These are phyloP conservation scores for Chromobotia macracanthus DNA, from an alignment of 2,797 vertebrate genomes.

Conservation along the genomic window DNA sequence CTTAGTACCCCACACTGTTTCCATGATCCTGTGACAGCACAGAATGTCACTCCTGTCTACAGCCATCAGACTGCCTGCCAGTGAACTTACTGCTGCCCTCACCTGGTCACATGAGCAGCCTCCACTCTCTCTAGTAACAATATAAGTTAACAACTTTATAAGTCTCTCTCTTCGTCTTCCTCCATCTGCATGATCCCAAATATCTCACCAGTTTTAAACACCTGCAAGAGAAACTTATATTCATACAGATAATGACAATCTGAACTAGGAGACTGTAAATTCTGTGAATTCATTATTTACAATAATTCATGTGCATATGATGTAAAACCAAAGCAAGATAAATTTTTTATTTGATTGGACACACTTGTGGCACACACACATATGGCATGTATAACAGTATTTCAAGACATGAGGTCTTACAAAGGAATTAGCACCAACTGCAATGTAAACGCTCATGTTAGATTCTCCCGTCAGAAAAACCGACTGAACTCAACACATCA, in stretches of 20 bases:
- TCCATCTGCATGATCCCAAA: conserved; percentile 90
- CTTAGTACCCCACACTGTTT: too few species aligned
- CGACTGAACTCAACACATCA: too few species aligned
- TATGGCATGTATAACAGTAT: neutral
- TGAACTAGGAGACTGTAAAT: too few species aligned
- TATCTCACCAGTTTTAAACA: conserved; percentile 92
- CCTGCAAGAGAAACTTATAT: conserved; percentile 65
- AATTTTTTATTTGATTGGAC: neutral
- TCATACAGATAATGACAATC: too few species aligned
- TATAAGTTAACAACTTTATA: too few species aligned
- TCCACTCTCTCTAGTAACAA: conserved; percentile 85
- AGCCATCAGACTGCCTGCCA: neutral
- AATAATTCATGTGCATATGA: neutral
- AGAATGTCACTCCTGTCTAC: too few species aligned
- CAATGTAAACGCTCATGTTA: conserved; percentile 11
- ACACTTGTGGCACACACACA: neutral
- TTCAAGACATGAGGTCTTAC: conserved; percentile 1
- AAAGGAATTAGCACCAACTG: conserved; percentile 26
- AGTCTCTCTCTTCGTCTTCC: conserved; percentile 67
- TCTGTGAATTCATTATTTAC: too few species aligned
- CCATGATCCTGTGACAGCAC: too few species aligned
- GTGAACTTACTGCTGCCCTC: conserved; percentile 44
- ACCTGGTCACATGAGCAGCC: conserved; percentile 83
- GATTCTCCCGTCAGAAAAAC: neutral
- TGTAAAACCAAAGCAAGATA: neutral